Evolutionary conservation across 2,888 invertebrate species (phyloP).

Genomic region (Noctua janthe): DNA sequence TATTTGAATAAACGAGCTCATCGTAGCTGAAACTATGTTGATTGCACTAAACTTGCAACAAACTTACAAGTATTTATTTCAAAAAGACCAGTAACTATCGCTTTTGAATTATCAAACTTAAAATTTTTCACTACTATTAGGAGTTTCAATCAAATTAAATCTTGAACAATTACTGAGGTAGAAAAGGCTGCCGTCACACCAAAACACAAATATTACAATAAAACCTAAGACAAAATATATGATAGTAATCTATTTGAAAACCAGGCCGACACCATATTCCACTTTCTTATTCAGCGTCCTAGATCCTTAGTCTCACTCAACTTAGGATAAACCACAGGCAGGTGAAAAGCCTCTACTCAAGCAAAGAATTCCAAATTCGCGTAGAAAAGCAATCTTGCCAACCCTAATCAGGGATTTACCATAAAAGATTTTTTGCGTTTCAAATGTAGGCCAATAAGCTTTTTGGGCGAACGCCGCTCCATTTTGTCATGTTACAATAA

Average conservation of each 20-base stretch:
- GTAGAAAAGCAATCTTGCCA: slow-evolving; percentile 14
- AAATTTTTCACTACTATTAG: background rate
- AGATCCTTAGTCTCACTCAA: background rate
- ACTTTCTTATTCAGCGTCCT: background rate
- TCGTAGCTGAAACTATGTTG: background rate
- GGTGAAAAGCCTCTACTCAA: background rate
- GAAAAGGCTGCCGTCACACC: background rate
- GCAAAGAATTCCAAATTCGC: background rate
- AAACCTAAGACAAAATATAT: background rate
- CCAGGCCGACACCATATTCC: background rate
- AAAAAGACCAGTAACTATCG: background rate
- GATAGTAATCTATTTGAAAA: background rate
- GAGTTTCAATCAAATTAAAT: background rate
- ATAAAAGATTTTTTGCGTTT: slow-evolving; percentile 46
- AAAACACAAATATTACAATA: background rate
- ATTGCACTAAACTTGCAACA: background rate
- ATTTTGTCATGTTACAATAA: slow-evolving; percentile 40
- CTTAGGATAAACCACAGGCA: background rate
- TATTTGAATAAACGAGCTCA: background rate
- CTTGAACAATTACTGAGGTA: background rate
- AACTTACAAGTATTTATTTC: background rate
- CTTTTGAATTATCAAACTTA: background rate
- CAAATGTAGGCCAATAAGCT: slow-evolving; percentile 43
- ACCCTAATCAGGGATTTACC: slow-evolving; percentile 38
- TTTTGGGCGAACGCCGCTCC: slow-evolving; percentile 33